Evolutionary conservation across 2,113 vertebrate species (phyloP).

Genomic region (Megaleporinus macrocephalus): DNA sequence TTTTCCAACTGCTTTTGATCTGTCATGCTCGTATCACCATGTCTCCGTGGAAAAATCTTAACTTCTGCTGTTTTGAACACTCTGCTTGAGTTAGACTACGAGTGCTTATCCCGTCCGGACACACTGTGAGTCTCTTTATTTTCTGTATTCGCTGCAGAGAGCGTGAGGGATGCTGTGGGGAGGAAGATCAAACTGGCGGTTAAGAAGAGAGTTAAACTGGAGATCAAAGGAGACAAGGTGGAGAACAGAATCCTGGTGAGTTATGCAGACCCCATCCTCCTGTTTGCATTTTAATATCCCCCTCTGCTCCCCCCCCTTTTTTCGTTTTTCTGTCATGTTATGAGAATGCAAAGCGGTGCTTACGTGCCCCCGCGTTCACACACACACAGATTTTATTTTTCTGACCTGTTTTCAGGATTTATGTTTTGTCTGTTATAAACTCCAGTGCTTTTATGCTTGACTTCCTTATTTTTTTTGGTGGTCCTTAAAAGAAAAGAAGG

Average conservation of each 20-base stretch:
- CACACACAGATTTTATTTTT: too few species aligned
- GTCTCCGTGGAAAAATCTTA: not conserved
- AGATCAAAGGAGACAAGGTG: slow-evolving; percentile 94
- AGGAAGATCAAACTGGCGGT: slow-evolving; percentile 92
- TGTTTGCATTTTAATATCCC: slow-evolving; percentile 10
- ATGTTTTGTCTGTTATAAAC: too few species aligned
- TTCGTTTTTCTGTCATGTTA: not conserved
- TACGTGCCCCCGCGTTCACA: too few species aligned
- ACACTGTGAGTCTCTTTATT: not conserved
- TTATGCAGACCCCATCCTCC: slow-evolving; percentile 47
- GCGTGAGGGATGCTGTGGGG: slow-evolving; percentile 91
- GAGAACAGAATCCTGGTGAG: slow-evolving; percentile 97
- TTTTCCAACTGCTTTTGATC: not conserved
- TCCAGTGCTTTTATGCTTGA: too few species aligned
- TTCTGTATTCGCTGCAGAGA: slow-evolving; percentile 63
- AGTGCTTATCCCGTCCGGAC: not conserved
- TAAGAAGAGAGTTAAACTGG: slow-evolving; percentile 93
- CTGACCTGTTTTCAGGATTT: too few species aligned
- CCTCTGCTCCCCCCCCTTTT: not conserved
- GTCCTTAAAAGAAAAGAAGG: too few species aligned
- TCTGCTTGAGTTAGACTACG: not conserved
- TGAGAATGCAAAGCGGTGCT: too few species aligned
- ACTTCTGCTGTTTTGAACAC: not conserved
- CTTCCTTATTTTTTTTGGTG: too few species aligned
- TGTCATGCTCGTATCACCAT: not conserved